Evolutionary conservation across 2,888 invertebrate genomes (phyloP).

Genomic region (Alentia gelatinosa): DNA sequence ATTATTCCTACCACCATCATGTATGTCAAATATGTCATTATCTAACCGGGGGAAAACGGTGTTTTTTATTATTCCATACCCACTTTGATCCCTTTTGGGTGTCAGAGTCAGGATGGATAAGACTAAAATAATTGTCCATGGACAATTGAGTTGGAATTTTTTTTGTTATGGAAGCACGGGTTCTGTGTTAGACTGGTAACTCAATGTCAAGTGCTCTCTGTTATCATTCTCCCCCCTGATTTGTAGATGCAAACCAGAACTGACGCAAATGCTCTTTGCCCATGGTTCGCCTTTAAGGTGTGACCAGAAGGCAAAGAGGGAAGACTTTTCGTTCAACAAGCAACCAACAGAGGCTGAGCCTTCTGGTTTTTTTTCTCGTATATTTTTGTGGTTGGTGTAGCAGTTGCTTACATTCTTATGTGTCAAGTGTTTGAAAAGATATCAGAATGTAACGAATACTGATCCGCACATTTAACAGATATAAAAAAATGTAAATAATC

Average conservation of each 20-base stretch:
- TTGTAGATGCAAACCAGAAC: not conserved
- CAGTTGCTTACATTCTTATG: not conserved
- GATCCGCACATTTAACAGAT: not conserved
- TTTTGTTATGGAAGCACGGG: not conserved
- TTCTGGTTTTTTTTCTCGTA: not conserved
- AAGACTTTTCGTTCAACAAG: not conserved
- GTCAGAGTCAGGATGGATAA: not conserved
- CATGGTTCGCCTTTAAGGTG: not conserved
- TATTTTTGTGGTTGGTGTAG: not conserved
- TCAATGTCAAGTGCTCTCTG: not conserved
- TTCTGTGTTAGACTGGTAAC: not conserved
- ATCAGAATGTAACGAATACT: not conserved
- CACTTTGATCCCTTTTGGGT: not conserved
- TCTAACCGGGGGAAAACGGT: not conserved
- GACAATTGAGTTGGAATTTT: not conserved
- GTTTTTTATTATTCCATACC: no score
- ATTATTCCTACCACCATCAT: not conserved
- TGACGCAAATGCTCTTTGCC: conserved; percentile 5
- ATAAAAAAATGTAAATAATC: not conserved
- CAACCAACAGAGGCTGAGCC: not conserved
- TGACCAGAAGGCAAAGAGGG: not conserved
- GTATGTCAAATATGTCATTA: not conserved
- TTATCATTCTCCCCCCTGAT: no score
- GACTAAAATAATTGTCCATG: not conserved
- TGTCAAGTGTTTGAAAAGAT: not conserved